Evolutionary conservation across 2,888 invertebrate genomes (phyloP).

Genomic region (Scaptomyza cyrtandrae): DNA sequence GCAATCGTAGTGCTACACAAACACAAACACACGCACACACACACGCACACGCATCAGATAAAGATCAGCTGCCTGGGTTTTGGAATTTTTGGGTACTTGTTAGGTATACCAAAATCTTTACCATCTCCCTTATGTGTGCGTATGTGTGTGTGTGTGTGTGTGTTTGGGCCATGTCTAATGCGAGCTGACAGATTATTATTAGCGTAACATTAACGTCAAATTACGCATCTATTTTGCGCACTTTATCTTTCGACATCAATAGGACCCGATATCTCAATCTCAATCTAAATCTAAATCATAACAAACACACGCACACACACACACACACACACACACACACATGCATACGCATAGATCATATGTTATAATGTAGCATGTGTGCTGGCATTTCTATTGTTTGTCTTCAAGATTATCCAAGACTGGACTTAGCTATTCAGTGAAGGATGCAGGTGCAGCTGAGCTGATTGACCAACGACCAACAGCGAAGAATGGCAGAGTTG

Average conservation of each 20-base stretch:
- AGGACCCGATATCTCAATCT: slow-evolving; percentile 26
- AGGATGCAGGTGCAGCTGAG: slow-evolving; percentile 23
- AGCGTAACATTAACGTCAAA: slow-evolving; percentile 83
- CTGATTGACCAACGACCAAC: slow-evolving; percentile 26
- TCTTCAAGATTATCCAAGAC: slow-evolving; percentile 18
- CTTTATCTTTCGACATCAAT: slow-evolving; percentile 66
- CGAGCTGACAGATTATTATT: slow-evolving; percentile 82
- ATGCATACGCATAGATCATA: neutral
- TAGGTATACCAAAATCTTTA: slow-evolving; percentile 32
- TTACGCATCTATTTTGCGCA: slow-evolving; percentile 78
- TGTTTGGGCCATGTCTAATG: slow-evolving; percentile 54
- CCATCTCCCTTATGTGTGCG: slow-evolving; percentile 22
- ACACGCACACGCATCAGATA: slow-evolving; percentile 42
- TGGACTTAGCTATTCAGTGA: slow-evolving; percentile 13
- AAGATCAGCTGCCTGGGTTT: slow-evolving; percentile 50
- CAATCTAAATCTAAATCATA: slow-evolving; percentile 43
- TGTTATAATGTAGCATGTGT: slow-evolving; percentile 10
- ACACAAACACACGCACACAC: slow-evolving; percentile 23
- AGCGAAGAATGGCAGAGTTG: slow-evolving; percentile 1
- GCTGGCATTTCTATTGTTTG: slow-evolving; percentile 21
- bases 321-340: neutral
- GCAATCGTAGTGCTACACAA: slow-evolving; percentile 41
- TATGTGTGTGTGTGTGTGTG: no score
- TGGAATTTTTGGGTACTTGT: slow-evolving; percentile 13
- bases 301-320: slow-evolving; percentile 17